Evolutionary conservation across 2,113 vertebrate genomes (phyloP), one percentile per base, ranked within the genome.

Genomic region (Sinocyclocheilus grahami): DNA sequence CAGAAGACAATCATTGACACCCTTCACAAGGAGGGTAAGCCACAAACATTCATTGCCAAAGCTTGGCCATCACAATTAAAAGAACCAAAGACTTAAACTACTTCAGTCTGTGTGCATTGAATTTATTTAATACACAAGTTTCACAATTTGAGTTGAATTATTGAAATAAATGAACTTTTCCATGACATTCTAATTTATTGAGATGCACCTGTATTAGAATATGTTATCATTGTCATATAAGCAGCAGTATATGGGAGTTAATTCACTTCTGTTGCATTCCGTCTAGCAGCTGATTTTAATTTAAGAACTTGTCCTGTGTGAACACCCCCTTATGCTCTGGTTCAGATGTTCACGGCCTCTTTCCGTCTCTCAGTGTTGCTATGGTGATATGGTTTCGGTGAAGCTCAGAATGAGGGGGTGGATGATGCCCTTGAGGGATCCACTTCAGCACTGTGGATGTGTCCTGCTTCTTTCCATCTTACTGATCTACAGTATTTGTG

Each of bases 401-500:
- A 60, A 86, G 12, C 42, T 37, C 58, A 72, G 46, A 62, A 53
- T 12, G 24, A 71, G 46, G n/a, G 58, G 39, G 51, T 14, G 67
- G 67, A 69, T 78, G 76, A 69, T 78, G 76, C 18, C 78, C 71
- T 76, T 60, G 27, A 58, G 78, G 69, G 18, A 12, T 82, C 14
- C 1, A 20, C 63, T 82, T 4, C 48, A 82, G 62, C 46, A 71
- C 27, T 33, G 18, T 69, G 69, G 9, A 37, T 55, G 27, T 82
- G 78, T 48, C 51, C 78, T 74, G 48, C 55, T 86, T 86, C 22
- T 79, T 13, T 76, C 51, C 18, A 5, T 62, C 51, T 46, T 14
- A 37, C 84, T 86, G 85, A 86, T 74, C 27, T 62, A n/a, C 67
- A 48, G 12, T 71, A 79, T 76, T 63, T 76, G n/a, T 82, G 67